Conservation (phyloP, 2,888 invertebrate genomes). For the Alloscopus bannaensis region DNA sequence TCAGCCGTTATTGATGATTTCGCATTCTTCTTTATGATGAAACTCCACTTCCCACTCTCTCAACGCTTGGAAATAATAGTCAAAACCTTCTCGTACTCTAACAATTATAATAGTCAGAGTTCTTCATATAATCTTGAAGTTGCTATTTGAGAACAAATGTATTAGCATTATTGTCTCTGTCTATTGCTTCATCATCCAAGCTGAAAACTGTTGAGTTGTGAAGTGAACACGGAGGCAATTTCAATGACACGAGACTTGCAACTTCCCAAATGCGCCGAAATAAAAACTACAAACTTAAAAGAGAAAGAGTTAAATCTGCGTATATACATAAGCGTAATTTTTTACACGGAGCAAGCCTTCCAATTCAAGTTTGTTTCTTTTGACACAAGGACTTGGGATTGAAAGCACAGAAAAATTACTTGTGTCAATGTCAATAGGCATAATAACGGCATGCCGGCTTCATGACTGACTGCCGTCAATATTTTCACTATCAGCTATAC, state of each 20-base stretch:
- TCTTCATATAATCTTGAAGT: too few species aligned
- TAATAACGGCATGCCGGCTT: conserved; percentile 9
- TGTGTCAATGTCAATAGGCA: conserved; percentile 52
- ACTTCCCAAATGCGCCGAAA: too few species aligned
- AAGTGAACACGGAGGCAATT: conserved; percentile 21
- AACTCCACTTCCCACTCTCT: conserved; percentile 11
- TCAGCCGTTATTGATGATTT: conserved; percentile 73
- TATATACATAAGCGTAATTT: too few species aligned
- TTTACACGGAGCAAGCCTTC: conserved; percentile 27
- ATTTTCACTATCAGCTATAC: conserved; percentile 23
- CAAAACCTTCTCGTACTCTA: too few species aligned
- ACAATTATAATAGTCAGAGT: too few species aligned
- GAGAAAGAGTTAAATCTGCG: too few species aligned
- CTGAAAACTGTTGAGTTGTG: conserved; percentile 24
- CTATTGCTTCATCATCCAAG: conserved; percentile 9
- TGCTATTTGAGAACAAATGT: too few species aligned
- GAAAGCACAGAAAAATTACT: conserved; percentile 41
- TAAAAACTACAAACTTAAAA: too few species aligned
- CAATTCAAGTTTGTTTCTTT: conserved; percentile 19
- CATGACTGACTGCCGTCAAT: conserved; percentile 1
- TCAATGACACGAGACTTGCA: conserved; percentile 35
- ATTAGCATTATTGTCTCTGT: too few species aligned
- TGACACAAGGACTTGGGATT: conserved; percentile 18
- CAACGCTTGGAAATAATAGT: too few species aligned
- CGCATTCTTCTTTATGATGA: conserved; percentile 67